These are phyloP conservation scores for Sinotaia quadrata DNA, from an alignment of 2,888 invertebrate genomes.

Conservation along the genomic window DNA sequence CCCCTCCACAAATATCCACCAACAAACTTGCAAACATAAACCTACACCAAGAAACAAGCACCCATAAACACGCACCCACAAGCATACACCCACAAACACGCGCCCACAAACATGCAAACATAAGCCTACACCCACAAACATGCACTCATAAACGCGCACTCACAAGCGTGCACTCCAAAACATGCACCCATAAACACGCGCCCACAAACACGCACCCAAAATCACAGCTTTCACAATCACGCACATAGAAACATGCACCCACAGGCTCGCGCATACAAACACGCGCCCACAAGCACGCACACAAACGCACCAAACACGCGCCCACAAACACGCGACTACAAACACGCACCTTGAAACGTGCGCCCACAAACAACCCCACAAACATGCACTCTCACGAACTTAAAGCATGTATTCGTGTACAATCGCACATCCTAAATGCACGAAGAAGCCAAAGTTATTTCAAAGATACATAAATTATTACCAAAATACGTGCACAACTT, in stretches of 20 bases:
- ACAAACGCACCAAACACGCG: not conserved
- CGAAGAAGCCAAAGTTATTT: too few species aligned
- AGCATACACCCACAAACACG: not conserved
- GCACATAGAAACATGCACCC: not conserved
- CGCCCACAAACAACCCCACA: too few species aligned
- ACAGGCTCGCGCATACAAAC: not conserved
- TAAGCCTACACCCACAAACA: conserved; percentile 12
- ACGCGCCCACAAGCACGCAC: not conserved
- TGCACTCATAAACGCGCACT: not conserved
- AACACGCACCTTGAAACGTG: not conserved
- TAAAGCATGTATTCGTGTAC: too few species aligned
- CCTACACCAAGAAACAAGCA: not conserved
- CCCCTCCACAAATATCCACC: not conserved
- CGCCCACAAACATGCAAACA: not conserved
- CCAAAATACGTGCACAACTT: too few species aligned
- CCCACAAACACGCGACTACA: not conserved
- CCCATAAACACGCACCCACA: not conserved
- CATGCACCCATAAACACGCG: conserved; percentile 1
- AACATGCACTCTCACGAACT: too few species aligned
- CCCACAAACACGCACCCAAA: conserved; percentile 1
- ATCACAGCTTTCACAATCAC: not conserved
- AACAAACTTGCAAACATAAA: not conserved
- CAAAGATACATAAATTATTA: too few species aligned
- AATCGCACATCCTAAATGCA: too few species aligned
- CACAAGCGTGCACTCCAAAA: not conserved